phyloP scores from a whole-genome alignment of 2,888 invertebrate species.

The Cerastoderma edule region DNA sequence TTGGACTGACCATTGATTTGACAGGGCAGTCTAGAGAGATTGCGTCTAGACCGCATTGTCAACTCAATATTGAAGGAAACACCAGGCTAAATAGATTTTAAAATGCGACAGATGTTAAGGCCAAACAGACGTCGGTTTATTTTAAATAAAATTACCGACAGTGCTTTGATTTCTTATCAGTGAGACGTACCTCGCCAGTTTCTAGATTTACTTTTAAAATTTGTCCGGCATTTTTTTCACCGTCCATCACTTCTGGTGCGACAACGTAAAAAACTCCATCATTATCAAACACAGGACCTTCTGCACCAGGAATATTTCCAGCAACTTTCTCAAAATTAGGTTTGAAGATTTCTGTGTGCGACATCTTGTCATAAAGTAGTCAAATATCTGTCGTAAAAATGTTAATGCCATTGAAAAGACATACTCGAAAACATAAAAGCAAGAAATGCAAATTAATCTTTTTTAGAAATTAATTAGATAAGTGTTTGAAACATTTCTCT shows the following conservation, averaged over 20 bases:
- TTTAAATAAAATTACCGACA: not conserved
- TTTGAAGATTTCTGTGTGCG: conserved; percentile 37
- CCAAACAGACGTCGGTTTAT: not conserved
- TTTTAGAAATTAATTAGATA: too few relatives aligned
- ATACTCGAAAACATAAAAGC: too few relatives aligned
- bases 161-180: conserved; percentile 24
- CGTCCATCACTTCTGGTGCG: conserved; percentile 73
- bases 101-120: too few relatives aligned
- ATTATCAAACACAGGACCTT: conserved; percentile 79
- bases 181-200: conserved; percentile 57
- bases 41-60: too few relatives aligned
- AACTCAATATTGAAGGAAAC: too few relatives aligned
- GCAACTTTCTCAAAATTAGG: conserved; percentile 72
- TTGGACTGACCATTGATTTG: too few relatives aligned
- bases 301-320: conserved; percentile 71
- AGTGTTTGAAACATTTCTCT: too few relatives aligned
- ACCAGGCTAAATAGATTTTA: too few relatives aligned
- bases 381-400: conserved; percentile 29
- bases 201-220: conserved; percentile 69
- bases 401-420: too few relatives aligned
- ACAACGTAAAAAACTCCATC: conserved; percentile 77
- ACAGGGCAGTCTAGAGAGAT: too few relatives aligned
- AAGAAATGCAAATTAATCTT: too few relatives aligned
- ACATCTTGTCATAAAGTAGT: conserved; percentile 31
- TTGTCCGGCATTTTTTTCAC: conserved; percentile 70